Base-by-base conservation (phyloP, 2,797 vertebrate genomes). In the Erpetoichthys calabaricus region DNA sequence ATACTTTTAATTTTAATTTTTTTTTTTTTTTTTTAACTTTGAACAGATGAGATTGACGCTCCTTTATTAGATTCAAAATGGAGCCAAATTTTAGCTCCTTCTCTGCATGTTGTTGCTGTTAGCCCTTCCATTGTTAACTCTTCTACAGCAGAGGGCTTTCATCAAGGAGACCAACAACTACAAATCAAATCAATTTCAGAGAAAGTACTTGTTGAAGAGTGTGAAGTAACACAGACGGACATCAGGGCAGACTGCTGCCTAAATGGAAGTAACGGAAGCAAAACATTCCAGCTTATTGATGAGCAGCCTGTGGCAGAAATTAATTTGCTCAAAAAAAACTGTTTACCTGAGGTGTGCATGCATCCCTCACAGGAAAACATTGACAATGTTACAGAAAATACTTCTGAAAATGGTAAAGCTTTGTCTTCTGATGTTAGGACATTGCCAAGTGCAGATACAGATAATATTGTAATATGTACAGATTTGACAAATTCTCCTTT, bases 81-180 rank as follows among this genome's bases (percentile, higher is more conserved):
- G 93, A 94, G 85, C 72, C 92, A 93, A 84, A 93, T 98, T 75
- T 75, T 98, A 81, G 90, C 94, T 69, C 85, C 89, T 0, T 76
- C 91, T 3, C 73, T 92, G 71, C 75, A 80, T 68, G 77, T 69
- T 60, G 79, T 93, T 7, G 82, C 90, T 2, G 79, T 91, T 73
- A 94, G 83, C 72, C 80, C 91, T 0, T 68, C 85, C 1, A 68
- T 90, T 75, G 73, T 87, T 67, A 81, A 73, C 54, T 53, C 79
- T 45, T 25, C 41, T 56, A 78, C 73, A 69, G 75, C 73, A 54
- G 79, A 83, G 71, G 77, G 89, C 73, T 66, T 86, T 72, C 73
- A 85, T 73, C 80, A 86, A 63, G 73, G 68, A 70, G 91, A 94
- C 63, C 79, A 81, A 70, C 88, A 87, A 7, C 77, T 89, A 61